Evolutionary conservation across 2,113 vertebrate species (phyloP), one percentile per base, ranked within the genome.

Genomic region (Castor canadensis): DNA sequence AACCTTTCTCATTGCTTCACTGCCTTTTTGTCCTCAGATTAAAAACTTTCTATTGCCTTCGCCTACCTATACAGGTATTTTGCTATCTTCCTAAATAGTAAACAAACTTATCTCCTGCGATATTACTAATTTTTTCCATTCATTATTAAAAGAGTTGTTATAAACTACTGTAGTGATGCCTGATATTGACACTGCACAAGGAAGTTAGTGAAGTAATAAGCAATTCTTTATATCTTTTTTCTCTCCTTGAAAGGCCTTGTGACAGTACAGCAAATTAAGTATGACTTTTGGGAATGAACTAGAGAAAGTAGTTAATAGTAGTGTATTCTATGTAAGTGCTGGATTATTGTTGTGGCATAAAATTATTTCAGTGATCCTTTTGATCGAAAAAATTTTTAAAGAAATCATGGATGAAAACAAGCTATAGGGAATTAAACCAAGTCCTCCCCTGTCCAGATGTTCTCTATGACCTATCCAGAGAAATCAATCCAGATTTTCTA

Each of bases 81-180:
- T 96, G 96, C 83, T 93, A 93, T 66, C 95, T 35, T 94, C 6
- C n/a, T 45, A 58, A 97, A 89, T 0, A 80, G 54, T 91, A 96
- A 83, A 88, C 24, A 96, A 30, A 54, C 56, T 95, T 96, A 95
- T 96, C 92, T 96, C 93, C 72, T 96, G 32, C 87, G 62, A 95
- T 89, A 95, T 80, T 91, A 84, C 73, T 64, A 92, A 96, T 93
- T 76, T 60, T n/a, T 87, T 71, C 47, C 22, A 71, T 22, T 64
- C 49, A 17, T 89, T 40, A 71, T 69, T 62, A 95, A 93, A 77
- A 95, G 16, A 97, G 95, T 94, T 95, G 49, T 66, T 97, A 38
- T 96, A 96, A 94, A 62, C 89, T 71, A 47, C 75, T 60, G 2
- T 20, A 73, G 35, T n/a, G 20, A 4, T 58, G 30, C 49, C 47